Conservation (phyloP, 1,140 invertebrate genomes). For the Mamestra configurata region DNA sequence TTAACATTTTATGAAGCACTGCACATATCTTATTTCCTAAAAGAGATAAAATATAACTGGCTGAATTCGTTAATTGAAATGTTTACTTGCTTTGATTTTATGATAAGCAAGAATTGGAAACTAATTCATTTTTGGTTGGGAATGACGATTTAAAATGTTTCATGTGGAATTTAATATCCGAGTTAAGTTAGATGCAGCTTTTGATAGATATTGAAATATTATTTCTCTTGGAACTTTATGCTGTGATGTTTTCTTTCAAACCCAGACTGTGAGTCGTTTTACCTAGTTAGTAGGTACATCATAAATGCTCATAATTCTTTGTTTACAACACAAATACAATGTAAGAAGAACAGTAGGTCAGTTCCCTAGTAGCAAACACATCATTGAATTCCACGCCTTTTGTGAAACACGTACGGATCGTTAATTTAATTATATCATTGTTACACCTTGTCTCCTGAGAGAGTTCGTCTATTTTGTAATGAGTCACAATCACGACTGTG, state of each 20-base stretch:
- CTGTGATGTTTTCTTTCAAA: no score
- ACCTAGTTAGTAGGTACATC: not conserved
- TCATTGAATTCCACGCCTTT: conserved; percentile 26
- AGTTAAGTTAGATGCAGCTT: no score
- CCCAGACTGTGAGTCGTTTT: not conserved
- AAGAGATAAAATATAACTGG: not conserved
- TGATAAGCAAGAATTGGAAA: not conserved
- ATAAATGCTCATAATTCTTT: conserved; percentile 2
- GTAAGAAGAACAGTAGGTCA: conserved; percentile 30
- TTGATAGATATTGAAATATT: no score
- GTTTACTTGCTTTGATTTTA: not conserved
- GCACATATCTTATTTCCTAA: conserved; percentile 17
- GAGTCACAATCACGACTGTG: not conserved
- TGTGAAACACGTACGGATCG: conserved; percentile 30
- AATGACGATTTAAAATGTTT: no score
- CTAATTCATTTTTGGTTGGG: no score
- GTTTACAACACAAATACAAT: conserved; percentile 7
- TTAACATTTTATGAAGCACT: not conserved
- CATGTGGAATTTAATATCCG: no score
- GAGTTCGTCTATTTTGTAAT: conserved; percentile 14
- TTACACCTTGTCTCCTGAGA: conserved; percentile 29
- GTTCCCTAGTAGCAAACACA: conserved; percentile 13
- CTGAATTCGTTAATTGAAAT: conserved; percentile 3
- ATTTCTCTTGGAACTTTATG: no score
- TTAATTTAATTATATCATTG: conserved; percentile 49